phyloP scores from a whole-genome alignment of 2,113 vertebrate species.

The Sterrhoptilus dennistouni region DNA sequence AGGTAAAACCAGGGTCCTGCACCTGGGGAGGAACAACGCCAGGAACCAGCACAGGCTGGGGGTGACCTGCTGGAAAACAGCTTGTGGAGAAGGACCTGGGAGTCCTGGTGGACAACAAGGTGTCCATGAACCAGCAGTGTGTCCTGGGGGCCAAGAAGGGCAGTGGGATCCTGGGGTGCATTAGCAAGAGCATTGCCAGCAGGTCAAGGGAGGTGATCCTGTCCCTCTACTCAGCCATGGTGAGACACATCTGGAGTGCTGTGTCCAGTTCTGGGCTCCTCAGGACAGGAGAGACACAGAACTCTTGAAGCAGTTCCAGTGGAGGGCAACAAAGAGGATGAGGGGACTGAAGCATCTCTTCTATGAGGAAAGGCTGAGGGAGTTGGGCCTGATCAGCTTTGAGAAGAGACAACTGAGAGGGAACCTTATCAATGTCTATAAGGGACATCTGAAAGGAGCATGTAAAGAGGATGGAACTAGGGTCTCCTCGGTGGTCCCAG shows the following conservation, averaged over 20 bases:
- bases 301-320: not conserved
- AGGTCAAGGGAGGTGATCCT: not conserved
- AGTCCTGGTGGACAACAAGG: not conserved
- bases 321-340: not conserved
- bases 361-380: not conserved
- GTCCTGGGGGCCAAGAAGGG: not conserved
- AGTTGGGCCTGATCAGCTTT: not conserved
- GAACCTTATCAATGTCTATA: rapidly evolving
- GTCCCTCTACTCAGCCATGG: rapidly evolving
- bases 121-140: not conserved
- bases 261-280: not conserved
- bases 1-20: rapidly evolving
- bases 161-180: not conserved
- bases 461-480: not conserved
- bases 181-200: not conserved
- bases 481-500: not conserved
- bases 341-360: not conserved
- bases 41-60: not conserved
- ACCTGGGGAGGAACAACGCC: rapidly evolving
- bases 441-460: not conserved
- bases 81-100: not conserved
- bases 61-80: not conserved
- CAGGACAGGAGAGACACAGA: not conserved
- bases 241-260: not conserved
- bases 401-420: not conserved